These are phyloP conservation scores for Agelas oroides DNA, from an alignment of 37 sponge, comb jelly and placozoan genomes.

Conservation along the genomic window DNA sequence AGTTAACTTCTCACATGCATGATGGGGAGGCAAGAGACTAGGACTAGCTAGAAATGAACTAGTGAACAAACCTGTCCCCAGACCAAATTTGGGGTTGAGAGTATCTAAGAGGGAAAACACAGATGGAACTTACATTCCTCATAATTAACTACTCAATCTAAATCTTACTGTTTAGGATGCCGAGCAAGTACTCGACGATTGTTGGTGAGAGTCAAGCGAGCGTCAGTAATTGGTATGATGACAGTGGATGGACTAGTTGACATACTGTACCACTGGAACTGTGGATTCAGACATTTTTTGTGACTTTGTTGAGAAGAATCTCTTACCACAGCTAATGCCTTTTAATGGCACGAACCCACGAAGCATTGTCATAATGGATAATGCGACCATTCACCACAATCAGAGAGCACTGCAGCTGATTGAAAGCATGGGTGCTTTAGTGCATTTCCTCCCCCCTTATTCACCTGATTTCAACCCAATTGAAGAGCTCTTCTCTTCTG, in stretches of 20 bases:
- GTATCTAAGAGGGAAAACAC: too few relatives aligned
- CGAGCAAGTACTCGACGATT: not conserved
- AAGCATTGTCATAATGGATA: conserved; percentile 8
- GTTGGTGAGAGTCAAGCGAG: not conserved
- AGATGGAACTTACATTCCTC: too few relatives aligned
- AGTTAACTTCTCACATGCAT: too few relatives aligned
- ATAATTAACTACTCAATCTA: too few relatives aligned
- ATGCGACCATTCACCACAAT: not conserved
- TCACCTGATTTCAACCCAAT: conserved; percentile 8
- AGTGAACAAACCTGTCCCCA: too few relatives aligned
- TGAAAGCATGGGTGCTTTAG: conserved; percentile 5
- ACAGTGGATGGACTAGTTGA: not conserved
- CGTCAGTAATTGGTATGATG: not conserved
- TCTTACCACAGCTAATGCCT: not conserved
- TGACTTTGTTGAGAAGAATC: conserved; percentile 1
- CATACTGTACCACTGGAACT: not conserved
- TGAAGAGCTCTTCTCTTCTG: not conserved
- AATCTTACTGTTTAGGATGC: too few relatives aligned
- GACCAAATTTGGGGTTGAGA: too few relatives aligned
- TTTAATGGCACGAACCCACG: not conserved
- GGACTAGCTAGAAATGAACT: too few relatives aligned
- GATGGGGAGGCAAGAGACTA: too few relatives aligned
- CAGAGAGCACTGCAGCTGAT: not conserved
- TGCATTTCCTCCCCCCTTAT: conserved; percentile 9
- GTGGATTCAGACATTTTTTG: not conserved